phyloP scores from a whole-genome alignment of 2,113 vertebrate species.

The Oreocharis arfaki region DNA sequence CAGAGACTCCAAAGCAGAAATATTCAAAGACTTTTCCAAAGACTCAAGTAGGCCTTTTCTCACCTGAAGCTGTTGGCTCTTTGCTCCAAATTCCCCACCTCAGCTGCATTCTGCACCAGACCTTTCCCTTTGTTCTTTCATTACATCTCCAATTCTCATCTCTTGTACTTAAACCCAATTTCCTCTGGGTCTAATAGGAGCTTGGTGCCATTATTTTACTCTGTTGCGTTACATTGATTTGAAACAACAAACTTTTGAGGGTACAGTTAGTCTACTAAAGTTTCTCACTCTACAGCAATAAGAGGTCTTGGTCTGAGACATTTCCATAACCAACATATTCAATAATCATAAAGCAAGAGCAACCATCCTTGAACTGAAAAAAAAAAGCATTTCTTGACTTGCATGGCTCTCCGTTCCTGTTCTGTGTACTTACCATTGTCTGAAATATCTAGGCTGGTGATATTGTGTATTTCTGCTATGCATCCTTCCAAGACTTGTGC shows the following conservation, averaged over 20 bases:
- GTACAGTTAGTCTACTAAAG: background rate
- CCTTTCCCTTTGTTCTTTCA: background rate
- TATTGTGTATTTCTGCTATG: constrained; percentile 96
- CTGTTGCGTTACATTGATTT: background rate
- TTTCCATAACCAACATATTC: background rate
- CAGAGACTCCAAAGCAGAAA: background rate
- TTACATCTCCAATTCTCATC: background rate
- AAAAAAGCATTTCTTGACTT: background rate
- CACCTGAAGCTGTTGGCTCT: background rate
- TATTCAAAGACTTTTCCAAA: background rate
- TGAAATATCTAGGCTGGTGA: constrained; percentile 93
- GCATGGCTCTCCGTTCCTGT: background rate
- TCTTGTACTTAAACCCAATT: background rate
- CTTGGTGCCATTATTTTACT: background rate
- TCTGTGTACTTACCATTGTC: constrained; percentile 87
- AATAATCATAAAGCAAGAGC: background rate
- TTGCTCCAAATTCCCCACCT: background rate
- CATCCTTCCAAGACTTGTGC: constrained; percentile 96
- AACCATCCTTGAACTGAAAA: background rate
- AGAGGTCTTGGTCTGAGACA: background rate
- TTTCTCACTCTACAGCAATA: background rate
- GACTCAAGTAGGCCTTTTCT: background rate
- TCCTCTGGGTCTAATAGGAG: background rate
- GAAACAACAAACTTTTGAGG: background rate
- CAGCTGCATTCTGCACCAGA: background rate